Evolutionary conservation across 2,888 invertebrate genomes (phyloP).

Genomic region (Drosophila yooni): DNA sequence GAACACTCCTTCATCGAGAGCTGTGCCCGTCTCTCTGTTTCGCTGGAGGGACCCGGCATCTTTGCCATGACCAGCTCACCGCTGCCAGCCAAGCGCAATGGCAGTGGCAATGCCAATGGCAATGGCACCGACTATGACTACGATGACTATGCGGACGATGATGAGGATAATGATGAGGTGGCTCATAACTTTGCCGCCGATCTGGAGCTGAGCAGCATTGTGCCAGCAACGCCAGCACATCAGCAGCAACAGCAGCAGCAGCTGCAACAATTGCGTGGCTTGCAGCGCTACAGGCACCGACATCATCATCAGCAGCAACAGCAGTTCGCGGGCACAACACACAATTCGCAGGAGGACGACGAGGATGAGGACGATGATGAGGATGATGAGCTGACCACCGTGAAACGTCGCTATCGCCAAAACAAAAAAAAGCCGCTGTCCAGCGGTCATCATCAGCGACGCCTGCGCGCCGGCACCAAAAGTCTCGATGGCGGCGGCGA

Average conservation of each 20-base stretch:
- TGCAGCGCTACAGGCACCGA: slow-evolving; percentile 61
- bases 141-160: slow-evolving; percentile 71
- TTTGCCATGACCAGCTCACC: slow-evolving; percentile 88
- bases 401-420: slow-evolving; percentile 83
- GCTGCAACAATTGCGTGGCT: slow-evolving; percentile 46
- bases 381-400: slow-evolving; percentile 74
- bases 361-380: slow-evolving; percentile 75
- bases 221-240: slow-evolving; percentile 41
- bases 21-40: slow-evolving; percentile 94
- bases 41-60: slow-evolving; percentile 92
- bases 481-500: slow-evolving; percentile 72
- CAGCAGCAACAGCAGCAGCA: slow-evolving; percentile 34
- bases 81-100: slow-evolving; percentile 85
- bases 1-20: slow-evolving; percentile 94
- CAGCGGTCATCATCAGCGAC: slow-evolving; percentile 79
- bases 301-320: slow-evolving; percentile 57
- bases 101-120: slow-evolving; percentile 66
- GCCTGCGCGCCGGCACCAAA: slow-evolving; percentile 77
- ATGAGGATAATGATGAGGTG: slow-evolving; percentile 71
- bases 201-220: slow-evolving; percentile 74
- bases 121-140: slow-evolving; percentile 77
- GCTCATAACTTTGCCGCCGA: slow-evolving; percentile 71
- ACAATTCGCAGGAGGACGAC: slow-evolving; percentile 62
- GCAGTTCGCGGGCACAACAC: slow-evolving; percentile 23
- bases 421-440: slow-evolving; percentile 76